Conservation (phyloP, 2,797 vertebrate genomes). For the Enteromius treurensis region DNA sequence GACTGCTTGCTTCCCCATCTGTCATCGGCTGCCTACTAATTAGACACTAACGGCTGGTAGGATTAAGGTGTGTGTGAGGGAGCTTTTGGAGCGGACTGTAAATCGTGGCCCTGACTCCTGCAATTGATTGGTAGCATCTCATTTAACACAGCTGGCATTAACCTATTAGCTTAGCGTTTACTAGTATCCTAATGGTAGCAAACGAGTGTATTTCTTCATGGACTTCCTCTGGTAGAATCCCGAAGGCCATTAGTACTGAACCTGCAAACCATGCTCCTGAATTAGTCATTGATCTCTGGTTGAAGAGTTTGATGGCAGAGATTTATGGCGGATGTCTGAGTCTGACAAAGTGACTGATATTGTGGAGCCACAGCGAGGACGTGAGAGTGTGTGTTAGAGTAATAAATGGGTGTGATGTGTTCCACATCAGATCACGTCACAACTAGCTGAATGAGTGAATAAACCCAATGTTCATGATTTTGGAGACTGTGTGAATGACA, state of each 20-base stretch:
- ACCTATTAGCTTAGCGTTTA: constrained; percentile 70
- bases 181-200: constrained; percentile 62
- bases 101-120: constrained; percentile 64
- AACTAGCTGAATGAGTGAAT: not conserved
- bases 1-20: constrained; percentile 54
- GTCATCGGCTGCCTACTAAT: constrained; percentile 58
- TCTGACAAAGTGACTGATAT: constrained; percentile 60
- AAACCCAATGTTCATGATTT: too few species aligned
- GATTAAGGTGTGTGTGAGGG: constrained; percentile 70
- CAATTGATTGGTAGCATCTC: constrained; percentile 70
- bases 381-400: constrained; percentile 61
- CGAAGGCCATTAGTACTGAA: constrained; percentile 29
- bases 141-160: constrained; percentile 73
- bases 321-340: constrained; percentile 68
- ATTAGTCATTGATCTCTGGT: constrained; percentile 76
- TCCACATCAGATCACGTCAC: not conserved
- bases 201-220: constrained; percentile 39
- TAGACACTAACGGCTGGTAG: constrained; percentile 68
- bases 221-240: constrained; percentile 54
- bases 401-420: constrained; percentile 43
- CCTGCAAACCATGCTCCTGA: constrained; percentile 59
- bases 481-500: too few species aligned
- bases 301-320: constrained; percentile 62
- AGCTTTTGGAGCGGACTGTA: constrained; percentile 73
- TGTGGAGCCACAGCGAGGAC: constrained; percentile 44